phyloP scores from a whole-genome alignment of 2,888 invertebrate genomes.

The Erebia ligea region DNA sequence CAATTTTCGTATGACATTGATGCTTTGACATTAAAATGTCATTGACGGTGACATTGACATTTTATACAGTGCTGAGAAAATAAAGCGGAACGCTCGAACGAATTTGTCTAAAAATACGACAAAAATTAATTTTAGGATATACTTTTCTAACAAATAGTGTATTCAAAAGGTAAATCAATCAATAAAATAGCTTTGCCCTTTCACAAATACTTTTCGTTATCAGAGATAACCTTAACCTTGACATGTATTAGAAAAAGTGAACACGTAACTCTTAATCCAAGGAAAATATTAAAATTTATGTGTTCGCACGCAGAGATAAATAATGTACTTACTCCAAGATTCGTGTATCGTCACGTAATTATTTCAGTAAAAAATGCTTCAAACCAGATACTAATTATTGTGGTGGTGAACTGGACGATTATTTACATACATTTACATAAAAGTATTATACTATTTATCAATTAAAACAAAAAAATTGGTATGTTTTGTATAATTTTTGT shows the following conservation, averaged over 20 bases:
- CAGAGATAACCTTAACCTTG: constrained; percentile 53
- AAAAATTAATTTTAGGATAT: neutral
- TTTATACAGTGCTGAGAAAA: no score
- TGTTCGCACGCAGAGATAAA: constrained; percentile 19
- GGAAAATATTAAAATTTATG: constrained; percentile 37
- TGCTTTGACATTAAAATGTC: no score
- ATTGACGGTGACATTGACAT: no score
- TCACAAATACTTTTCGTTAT: neutral
- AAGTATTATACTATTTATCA: neutral
- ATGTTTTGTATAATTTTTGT: neutral
- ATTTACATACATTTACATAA: neutral
- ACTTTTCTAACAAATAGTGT: neutral
- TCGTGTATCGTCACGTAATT: neutral
- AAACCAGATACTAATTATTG: neutral
- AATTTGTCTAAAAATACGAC: neutral
- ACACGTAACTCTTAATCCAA: constrained; percentile 35
- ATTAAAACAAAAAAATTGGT: neutral
- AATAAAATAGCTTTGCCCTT: constrained; percentile 1
- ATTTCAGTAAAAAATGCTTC: neutral
- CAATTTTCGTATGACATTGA: no score
- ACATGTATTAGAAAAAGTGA: constrained; percentile 47
- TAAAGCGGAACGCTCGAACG: neutral
- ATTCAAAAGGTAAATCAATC: constrained; percentile 8
- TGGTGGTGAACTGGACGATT: neutral
- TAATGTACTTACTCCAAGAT: constrained; percentile 21